Percentiles rank a stretch among this genome's conserved stretches.
Conservation (phyloP, 2,797 vertebrate species). For the Melopsittacus undulatus region DNA sequence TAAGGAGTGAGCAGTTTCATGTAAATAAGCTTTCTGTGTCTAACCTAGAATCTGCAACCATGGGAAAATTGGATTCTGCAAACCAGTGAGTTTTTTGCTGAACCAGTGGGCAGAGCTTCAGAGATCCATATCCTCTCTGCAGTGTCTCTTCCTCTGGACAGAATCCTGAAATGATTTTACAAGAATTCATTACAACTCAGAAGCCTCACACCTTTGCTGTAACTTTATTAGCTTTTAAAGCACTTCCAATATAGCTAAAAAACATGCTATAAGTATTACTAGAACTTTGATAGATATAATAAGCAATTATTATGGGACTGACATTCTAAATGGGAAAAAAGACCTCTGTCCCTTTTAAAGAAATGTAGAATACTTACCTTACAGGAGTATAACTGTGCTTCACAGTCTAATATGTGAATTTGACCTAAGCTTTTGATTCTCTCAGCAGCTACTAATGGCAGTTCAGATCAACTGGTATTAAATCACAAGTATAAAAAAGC, state of each 20-base stretch:
- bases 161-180: slow-evolving; percentile 47
- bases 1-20: slow-evolving; percentile 54
- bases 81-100: slow-evolving; percentile 49
- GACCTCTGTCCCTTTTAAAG: slow-evolving; percentile 67
- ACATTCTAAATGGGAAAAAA: slow-evolving; percentile 60
- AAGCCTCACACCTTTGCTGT: slow-evolving; percentile 26
- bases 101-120: slow-evolving; percentile 51
- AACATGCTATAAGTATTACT: slow-evolving; percentile 36
- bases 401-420: slow-evolving; percentile 65
- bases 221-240: slow-evolving; percentile 57
- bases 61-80: slow-evolving; percentile 56
- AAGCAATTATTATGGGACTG: slow-evolving; percentile 59
- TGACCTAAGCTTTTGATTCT: slow-evolving; percentile 73
- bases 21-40: slow-evolving; percentile 50
- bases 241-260: slow-evolving; percentile 16
- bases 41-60: slow-evolving; percentile 25
- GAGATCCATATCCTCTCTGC: slow-evolving; percentile 3
- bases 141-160: slow-evolving; percentile 9
- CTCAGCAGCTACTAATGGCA: slow-evolving; percentile 69
- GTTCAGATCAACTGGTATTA: slow-evolving; percentile 73
- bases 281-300: slow-evolving; percentile 63
- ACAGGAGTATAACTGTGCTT: slow-evolving; percentile 58
- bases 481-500: slow-evolving; percentile 72
- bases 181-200: slow-evolving; percentile 7
- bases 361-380: slow-evolving; percentile 67